A percentile compares a stretch with the other conserved stretches of the same genome.
Evolutionary conservation across 2,113 vertebrate species (phyloP).

Genomic region (Oreotrochilus melanogaster): DNA sequence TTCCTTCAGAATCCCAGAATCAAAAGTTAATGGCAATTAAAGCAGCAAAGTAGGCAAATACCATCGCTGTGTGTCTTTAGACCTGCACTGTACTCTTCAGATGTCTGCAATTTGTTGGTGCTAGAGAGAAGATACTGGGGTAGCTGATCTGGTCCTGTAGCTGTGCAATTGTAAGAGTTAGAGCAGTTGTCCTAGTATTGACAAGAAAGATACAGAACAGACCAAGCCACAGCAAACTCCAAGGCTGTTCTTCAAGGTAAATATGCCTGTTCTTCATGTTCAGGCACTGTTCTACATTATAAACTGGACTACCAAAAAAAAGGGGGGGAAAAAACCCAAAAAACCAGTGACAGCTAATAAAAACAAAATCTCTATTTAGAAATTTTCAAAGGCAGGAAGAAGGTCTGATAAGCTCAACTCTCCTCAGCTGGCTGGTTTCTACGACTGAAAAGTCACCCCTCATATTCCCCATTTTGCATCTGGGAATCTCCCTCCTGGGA

Average conservation of each 20-base stretch:
- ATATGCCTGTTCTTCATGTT: neutral
- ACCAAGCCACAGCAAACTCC: neutral
- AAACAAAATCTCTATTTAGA: neutral
- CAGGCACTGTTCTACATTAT: neutral
- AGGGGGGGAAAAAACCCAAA: neutral
- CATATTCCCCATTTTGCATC: neutral
- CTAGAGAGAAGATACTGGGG: neutral
- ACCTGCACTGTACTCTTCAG: neutral
- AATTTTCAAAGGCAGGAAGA: slow-evolving; percentile 6
- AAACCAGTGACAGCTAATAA: neutral
- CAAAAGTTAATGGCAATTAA: neutral
- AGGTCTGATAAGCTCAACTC: neutral
- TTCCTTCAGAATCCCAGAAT: neutral
- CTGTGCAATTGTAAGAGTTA: neutral
- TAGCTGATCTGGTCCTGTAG: neutral
- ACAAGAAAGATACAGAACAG: neutral
- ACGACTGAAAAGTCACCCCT: slow-evolving; percentile 2
- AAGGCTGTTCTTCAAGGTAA: neutral
- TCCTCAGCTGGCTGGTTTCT: neutral
- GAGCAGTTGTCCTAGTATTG: neutral
- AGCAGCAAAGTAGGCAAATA: neutral
- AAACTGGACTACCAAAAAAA: neutral
- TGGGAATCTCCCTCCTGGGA: neutral
- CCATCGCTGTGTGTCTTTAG: fast-evolving
- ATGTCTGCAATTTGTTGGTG: neutral